Base-by-base conservation (phyloP, 2,888 invertebrate genomes). In the Lysandra coridon region DNA sequence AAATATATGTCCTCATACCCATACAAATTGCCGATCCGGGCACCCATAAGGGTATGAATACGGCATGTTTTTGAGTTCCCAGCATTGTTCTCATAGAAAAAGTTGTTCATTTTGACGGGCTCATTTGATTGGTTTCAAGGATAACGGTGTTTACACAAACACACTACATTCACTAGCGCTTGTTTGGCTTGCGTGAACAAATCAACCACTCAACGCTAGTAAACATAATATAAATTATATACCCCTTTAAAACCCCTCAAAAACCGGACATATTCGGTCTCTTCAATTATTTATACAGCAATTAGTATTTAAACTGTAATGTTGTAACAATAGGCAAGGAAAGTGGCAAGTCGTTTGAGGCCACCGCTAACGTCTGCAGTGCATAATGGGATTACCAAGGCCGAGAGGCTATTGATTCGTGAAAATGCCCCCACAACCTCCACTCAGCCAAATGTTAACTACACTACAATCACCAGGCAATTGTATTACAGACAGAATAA, bases 361-460 rank as follows among this genome's bases (percentile, higher is more conserved):
- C 81, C 80, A 79, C 79, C 78, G 79, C 81, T 81, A 80, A 79
- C 80, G 83, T 83, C 83, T 82, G 83, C 82, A 82, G 82, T 83
- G 82, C 81, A 82, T 82, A 82, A 83, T 83, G 83, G 83, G 83
- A 81, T 81, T 81, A 82, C 78, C 81, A 83, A 83, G 83, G 83
- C 80, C 83, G 79, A 83, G 81, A 80, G 81, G 81, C 81, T 82
- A 83, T 83, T 81, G 83, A 83, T 83, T 83, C 81, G 82, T 81
- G 82, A 82, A 82, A 82, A 83, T 80, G 79, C 80, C 79, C 82
- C 79, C 79, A 62, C 40, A 64, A 78, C 73, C 23, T 49, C 5
- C 30, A 2, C 30, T 14, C 30, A 57, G 7, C 33, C 23, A 75
- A 57, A 69, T 69, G 33, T 69, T 69, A 33, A 33, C 33, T 33